Evolutionary conservation across 2,797 vertebrate species (phyloP).

Genomic region (Enteromius viviparus): DNA sequence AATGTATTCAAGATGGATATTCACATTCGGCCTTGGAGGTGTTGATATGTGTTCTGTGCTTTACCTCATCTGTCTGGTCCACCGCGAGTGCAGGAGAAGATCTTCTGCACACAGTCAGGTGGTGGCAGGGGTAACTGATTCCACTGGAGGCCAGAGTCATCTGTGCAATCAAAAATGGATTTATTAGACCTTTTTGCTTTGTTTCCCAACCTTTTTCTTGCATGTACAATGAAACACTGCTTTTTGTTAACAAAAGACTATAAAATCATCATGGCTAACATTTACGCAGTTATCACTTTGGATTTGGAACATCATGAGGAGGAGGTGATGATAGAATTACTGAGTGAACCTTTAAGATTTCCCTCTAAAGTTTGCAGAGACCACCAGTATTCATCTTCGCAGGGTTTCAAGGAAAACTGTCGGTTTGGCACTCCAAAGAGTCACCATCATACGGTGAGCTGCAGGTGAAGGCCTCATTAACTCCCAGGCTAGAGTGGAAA

Average conservation of each 20-base stretch:
- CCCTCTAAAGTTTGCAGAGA: slow-evolving; percentile 25
- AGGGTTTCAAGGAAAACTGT: slow-evolving; percentile 16
- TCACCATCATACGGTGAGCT: slow-evolving; percentile 50
- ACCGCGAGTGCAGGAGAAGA: slow-evolving; percentile 87
- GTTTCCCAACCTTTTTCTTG: neutral
- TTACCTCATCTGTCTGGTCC: slow-evolving; percentile 94
- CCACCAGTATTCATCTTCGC: slow-evolving; percentile 7
- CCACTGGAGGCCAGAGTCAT: slow-evolving; percentile 93
- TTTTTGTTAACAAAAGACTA: neutral
- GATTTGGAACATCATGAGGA: neutral
- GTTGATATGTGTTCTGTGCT: neutral
- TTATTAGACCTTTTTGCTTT: slow-evolving; percentile 36
- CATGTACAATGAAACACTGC: neutral
- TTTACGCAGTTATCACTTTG: neutral
- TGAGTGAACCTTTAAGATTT: slow-evolving; percentile 1
- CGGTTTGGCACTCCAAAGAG: slow-evolving; percentile 52
- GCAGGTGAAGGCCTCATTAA: slow-evolving; percentile 74
- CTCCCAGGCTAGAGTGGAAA: slow-evolving; percentile 76
- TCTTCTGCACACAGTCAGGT: slow-evolving; percentile 93
- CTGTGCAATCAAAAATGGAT: slow-evolving; percentile 72
- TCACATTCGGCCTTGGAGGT: no score
- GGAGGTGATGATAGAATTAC: neutral
- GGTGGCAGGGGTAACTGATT: slow-evolving; percentile 94
- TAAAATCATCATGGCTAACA: neutral
- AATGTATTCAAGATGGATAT: no score